phyloP scores from a whole-genome alignment of 1,140 invertebrate species.

The Bombus pyrosoma region DNA sequence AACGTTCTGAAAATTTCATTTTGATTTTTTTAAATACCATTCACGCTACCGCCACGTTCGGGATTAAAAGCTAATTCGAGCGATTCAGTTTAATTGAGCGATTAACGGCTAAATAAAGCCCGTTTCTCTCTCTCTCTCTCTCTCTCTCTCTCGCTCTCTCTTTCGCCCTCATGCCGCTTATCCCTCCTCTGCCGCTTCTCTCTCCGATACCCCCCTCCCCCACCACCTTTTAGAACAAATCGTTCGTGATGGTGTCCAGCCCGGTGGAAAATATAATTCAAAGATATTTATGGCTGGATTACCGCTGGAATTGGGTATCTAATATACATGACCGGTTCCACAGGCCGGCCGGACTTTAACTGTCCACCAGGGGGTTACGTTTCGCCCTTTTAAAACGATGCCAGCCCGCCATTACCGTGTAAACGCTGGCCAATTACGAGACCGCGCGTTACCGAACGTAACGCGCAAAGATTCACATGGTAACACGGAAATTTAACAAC shows the following conservation, averaged over 20 bases:
- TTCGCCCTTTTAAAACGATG: slow-evolving; percentile 24
- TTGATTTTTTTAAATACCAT: slow-evolving; percentile 61
- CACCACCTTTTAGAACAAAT: slow-evolving; percentile 73
- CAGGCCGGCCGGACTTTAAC: slow-evolving; percentile 64
- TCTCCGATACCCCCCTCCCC: background rate
- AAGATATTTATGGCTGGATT: slow-evolving; percentile 81
- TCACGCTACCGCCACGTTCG: slow-evolving; percentile 42
- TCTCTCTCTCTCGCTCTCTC: background rate
- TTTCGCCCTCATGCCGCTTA: background rate
- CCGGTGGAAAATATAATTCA: slow-evolving; percentile 81
- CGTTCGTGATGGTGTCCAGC: slow-evolving; percentile 73
- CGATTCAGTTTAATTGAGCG: slow-evolving; percentile 82
- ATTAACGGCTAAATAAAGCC: slow-evolving; percentile 81
- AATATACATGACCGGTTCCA: slow-evolving; percentile 77
- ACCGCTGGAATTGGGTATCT: slow-evolving; percentile 79
- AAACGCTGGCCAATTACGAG: slow-evolving; percentile 18
- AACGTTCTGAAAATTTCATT: slow-evolving; percentile 59
- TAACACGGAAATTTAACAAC: background rate
- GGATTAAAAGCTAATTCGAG: slow-evolving; percentile 80
- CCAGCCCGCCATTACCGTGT: slow-evolving; percentile 2
- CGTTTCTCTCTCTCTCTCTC: slow-evolving; percentile 30
- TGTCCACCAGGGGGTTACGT: slow-evolving; percentile 51
- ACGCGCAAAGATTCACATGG: background rate
- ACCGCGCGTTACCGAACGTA: background rate
- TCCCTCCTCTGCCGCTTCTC: slow-evolving; percentile 15